Evolutionary conservation across 1,140 invertebrate species (phyloP), one percentile per base, ranked within the genome.

Genomic region (Pissodes strobi): DNA sequence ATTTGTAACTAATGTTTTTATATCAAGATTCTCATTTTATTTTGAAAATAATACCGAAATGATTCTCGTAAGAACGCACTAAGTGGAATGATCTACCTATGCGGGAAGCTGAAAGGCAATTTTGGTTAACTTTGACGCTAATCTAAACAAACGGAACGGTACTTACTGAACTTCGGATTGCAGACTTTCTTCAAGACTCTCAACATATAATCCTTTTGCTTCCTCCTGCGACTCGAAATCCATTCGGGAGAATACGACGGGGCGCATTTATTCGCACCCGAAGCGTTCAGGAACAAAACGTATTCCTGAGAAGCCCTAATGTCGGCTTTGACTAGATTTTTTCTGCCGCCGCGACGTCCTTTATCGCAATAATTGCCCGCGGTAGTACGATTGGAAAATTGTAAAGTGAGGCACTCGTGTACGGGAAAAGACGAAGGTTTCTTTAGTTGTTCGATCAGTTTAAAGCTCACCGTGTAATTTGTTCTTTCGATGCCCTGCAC

Each of bases 201-300:
- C 61, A 51, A 22, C 39, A 64, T 68, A 6, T 22, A 19, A 2
- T 61, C 37, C 52, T 19, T 15, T 56, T 49, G 10, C 18, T 15
- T 23, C n/a, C 60, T 71, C 15, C 56, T 19, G 10, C 41, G 37
- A 9, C 48, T 65, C 39, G 6, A 62, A 8, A 63, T 34, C 25
- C 66, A 39, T 46, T 71, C 72, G 17, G 75, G 74, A 43, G 58
- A 56, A 25, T 68, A 70, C 15, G 69, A 37, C 10, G 72, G 66
- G 3, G n/a, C n/a, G n/a, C n/a, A n/a, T n/a, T n/a, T n/a, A n/a
- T n/a, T n/a, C n/a, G 61, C 57, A 41, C 70, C 12, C 13, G 68
- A 61, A 23, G 52, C 67, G 34, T 75, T 72, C 41, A 78, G 67
- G 67, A 77, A 76, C 43, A 78, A 60, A 19, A 74, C 63, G 53